Evolutionary conservation across 2,888 invertebrate species (phyloP), one percentile per base, ranked within the genome.

Genomic region (Physocephala rufipes): DNA sequence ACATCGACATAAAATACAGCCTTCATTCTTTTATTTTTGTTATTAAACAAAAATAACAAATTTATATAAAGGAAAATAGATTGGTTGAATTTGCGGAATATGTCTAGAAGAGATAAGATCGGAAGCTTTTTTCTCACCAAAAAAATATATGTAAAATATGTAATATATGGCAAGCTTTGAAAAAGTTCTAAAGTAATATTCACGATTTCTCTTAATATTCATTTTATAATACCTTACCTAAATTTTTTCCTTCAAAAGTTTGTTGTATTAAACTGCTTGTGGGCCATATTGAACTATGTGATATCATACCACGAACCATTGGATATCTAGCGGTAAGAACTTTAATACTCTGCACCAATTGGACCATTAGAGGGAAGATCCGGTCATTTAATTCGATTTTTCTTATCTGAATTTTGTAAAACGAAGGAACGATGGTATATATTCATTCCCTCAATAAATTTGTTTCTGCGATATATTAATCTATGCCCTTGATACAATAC

Each of bases 281-380:
- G 49, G 93, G 93, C 93, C 92, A 93, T 77, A 92, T 90, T 45
- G 90, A 81, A 72, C 90, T 89, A 81, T 93, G 93, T 0, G 92
- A 90, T 70, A 90, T 86, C 91, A 93, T 92, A 74, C 93, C 93
- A 16, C 85, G 81, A 28, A 83, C 74, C 78, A 87, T 76, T 74
- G 87, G 87, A 79, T 86, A 85, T 63, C 81, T 81, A 62, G 77
- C 80, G 15, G 80, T 66, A 64, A 85, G 73, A 67, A 76, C 74
- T 81, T 81, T 84, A 13, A 83, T 72, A 67, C 79, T 81, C 63
- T 79, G 79, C 24, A 82, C 21, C 65, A 80, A 62, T 19, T 68
- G 70, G 26, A 74, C 64, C 80, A 80, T 80, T 58, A 36, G 58
- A n/a, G n/a, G n/a, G n/a, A n/a, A n/a, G n/a, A n/a, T n/a, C 24